phyloP scores from a whole-genome alignment of 2,113 vertebrate species.

The Ibidorhyncha struthersii region DNA sequence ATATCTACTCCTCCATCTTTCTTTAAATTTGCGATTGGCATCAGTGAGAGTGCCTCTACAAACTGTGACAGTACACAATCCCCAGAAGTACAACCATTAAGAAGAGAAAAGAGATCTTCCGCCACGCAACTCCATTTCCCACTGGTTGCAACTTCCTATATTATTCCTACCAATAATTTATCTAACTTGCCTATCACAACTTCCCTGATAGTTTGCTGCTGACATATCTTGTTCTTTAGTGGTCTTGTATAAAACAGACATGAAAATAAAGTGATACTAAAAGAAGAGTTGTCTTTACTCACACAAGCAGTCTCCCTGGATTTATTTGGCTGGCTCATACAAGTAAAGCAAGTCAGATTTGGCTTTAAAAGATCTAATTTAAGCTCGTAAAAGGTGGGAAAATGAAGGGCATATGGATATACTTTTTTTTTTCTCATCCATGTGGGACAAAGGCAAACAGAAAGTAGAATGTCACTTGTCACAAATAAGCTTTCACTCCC shows the following conservation, averaged over 20 bases:
- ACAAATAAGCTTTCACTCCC: neutral
- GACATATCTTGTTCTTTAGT: neutral
- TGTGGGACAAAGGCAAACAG: neutral
- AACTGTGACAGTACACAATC: neutral
- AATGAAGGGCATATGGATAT: neutral
- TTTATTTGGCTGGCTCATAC: neutral
- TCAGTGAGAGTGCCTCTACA: neutral
- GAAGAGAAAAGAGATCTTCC: neutral
- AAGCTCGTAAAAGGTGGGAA: neutral
- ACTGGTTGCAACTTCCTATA: neutral
- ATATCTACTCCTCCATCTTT: neutral
- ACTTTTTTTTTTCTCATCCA: neutral
- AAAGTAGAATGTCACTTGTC: neutral
- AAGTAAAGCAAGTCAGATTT: neutral
- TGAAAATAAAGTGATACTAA: neutral
- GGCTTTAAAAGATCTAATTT: neutral
- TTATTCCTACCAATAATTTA: neutral
- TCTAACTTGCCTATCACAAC: neutral
- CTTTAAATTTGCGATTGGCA: neutral
- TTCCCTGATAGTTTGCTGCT: neutral
- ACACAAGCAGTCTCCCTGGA: neutral
- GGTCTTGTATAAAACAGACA: neutral
- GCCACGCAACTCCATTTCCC: neutral
- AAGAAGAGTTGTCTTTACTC: neutral
- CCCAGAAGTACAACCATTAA: neutral